Base-by-base conservation (phyloP, 2,113 vertebrate genomes). In the Capricornis sumatraensis region DNA sequence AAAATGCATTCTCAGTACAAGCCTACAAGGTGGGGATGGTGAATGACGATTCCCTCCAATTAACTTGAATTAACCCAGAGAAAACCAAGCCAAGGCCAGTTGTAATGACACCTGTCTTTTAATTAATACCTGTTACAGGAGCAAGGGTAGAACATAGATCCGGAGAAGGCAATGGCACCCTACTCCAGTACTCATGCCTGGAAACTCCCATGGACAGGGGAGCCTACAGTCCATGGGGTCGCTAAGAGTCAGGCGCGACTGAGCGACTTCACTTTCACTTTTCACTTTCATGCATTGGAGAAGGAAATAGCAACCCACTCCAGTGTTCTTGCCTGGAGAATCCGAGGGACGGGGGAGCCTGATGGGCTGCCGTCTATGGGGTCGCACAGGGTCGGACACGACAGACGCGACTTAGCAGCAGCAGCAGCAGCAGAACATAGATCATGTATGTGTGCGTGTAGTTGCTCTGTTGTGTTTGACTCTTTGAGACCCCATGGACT, bases 371-470 rank as follows among this genome's bases (percentile, higher is more conserved):
- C 14, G 0, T 64, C 60, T 64, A 3, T 64, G 14, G 60, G 14
- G 30, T 33, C 0, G 0, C 60, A 62, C 30, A 33, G 60, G 15
- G 14, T 33, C 1, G 2, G 60, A 62, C 60, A 62, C 2, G 1
- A 62, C 60, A 33, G 60, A 62, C 0, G 60, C 2, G 2, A 62
- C 60, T 62, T 62, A 33, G 60, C 13, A 62, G 58, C 27, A 30
- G 27, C 27, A 30, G 27, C 58, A 30, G 58, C 28, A 30, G 27
- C 12, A 57, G 36, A 45, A 33, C 10, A 3, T 16, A 30, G 30
- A 43, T 12, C 27, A 74, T 43, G 11, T 74, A 25, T 25, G 23
- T 43, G 11, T 74, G 21, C 36, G 6, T 40, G n/a, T 71, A 23
- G 19, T 12, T 36, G 8, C 10, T 43, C 71, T 27, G 36, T 43